These are phyloP conservation scores for Rhynchopsitta pachyrhyncha DNA, from an alignment of 2,113 vertebrate genomes.

Conservation along the genomic window DNA sequence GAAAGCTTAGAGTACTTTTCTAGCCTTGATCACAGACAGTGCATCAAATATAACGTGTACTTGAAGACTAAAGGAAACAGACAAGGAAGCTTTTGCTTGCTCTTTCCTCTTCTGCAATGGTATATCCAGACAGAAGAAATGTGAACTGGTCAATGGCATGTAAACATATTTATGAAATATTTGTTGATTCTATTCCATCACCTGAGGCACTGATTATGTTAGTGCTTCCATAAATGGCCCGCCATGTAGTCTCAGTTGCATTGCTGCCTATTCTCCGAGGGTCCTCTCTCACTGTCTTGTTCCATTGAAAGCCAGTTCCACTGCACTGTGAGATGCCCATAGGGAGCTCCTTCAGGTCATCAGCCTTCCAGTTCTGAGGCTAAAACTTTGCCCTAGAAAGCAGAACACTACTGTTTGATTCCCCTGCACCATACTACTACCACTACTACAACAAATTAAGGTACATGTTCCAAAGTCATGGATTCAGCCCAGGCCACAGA, in stretches of 20 bases:
- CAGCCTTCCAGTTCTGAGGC: not conserved
- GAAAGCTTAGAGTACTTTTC: not conserved
- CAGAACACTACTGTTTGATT: not conserved
- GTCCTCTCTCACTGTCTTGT: not conserved
- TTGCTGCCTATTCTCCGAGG: not conserved
- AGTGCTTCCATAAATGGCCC: not conserved
- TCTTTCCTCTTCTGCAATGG: not conserved
- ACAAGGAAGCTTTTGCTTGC: not conserved
- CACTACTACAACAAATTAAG: not conserved
- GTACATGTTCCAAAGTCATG: accelerated
- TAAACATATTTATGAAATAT: not conserved
- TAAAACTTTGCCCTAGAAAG: not conserved
- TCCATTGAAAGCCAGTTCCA: not conserved
- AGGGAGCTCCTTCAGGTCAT: not conserved
- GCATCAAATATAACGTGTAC: not conserved
- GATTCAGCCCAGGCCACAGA: not conserved
- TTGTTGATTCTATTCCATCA: not conserved
- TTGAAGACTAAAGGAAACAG: not conserved
- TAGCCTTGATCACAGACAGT: not conserved
- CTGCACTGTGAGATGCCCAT: not conserved
- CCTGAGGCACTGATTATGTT: not conserved
- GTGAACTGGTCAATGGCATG: not conserved
- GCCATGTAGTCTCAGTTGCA: not conserved
- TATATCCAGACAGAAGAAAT: not conserved
- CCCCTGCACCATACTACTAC: not conserved